Conservation (phyloP, 2,113 vertebrate genomes). For the Eurystomus gularis region DNA sequence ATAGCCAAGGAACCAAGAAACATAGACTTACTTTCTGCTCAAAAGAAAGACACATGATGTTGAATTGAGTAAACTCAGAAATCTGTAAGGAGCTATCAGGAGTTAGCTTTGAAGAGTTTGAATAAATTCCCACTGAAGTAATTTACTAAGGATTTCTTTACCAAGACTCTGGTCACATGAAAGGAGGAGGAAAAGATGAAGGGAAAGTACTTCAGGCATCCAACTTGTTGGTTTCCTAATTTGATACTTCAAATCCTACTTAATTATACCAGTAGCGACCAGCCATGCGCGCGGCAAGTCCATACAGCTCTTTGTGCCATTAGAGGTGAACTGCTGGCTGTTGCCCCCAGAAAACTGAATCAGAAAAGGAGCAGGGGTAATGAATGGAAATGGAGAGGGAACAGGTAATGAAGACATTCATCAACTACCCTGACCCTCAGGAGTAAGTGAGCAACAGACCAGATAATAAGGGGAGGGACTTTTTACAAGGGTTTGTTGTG, state of each 20-base stretch:
- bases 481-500: no score
- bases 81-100: not conserved
- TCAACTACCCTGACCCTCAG: not conserved
- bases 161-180: not conserved
- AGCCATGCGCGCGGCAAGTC: not conserved
- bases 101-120: not conserved
- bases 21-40: not conserved
- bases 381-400: not conserved
- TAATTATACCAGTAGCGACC: not conserved
- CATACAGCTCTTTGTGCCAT: not conserved
- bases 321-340: not conserved
- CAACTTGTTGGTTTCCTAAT: not conserved
- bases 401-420: not conserved
- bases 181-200: not conserved
- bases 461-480: not conserved
- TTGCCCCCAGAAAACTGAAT: not conserved
- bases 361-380: not conserved
- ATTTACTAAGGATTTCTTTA: not conserved
- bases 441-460: not conserved
- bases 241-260: not conserved
- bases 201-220: not conserved
- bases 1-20: not conserved
- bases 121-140: not conserved
- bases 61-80: not conserved
- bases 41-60: not conserved